A percentile compares a stretch with the other conserved stretches of the same genome.
These are phyloP conservation scores for Myotis davidii DNA, from an alignment of 2,113 vertebrate genomes.

Conservation along the genomic window DNA sequence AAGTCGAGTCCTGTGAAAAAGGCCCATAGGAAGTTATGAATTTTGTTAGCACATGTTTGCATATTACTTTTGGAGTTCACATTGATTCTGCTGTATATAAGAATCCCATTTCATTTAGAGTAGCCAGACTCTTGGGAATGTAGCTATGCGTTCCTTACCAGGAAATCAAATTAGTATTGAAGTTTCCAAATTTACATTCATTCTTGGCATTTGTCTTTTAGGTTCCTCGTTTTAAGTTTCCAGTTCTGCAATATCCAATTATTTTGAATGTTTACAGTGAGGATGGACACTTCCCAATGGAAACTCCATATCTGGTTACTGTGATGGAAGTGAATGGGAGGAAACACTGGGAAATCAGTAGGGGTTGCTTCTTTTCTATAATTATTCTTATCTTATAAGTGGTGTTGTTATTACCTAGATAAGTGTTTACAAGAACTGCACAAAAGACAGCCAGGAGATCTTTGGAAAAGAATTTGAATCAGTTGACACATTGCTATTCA, in stretches of 20 bases:
- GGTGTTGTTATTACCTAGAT: not conserved
- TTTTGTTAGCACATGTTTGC: not conserved
- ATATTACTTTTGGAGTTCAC: not conserved
- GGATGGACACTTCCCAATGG: not conserved
- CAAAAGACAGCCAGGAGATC: not conserved
- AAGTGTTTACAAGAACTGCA: not conserved
- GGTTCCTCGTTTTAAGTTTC: constrained; percentile 78
- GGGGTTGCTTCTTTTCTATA: constrained; percentile 4
- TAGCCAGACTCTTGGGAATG: not conserved
- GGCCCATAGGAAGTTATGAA: not conserved
- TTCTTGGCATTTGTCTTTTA: constrained; percentile 65
- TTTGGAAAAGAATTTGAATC: not conserved
- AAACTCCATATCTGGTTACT: constrained; percentile 65
- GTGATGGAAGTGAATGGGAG: constrained; percentile 73
- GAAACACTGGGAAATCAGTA: constrained; percentile 74
- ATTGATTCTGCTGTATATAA: not conserved
- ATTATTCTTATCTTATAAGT: not conserved
- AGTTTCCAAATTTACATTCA: not conserved
- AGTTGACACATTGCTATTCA: not conserved
- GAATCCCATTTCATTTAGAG: constrained; percentile 12
- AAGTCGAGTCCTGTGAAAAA: not conserved
- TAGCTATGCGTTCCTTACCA: not conserved
- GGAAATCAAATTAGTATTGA: constrained; percentile 5
- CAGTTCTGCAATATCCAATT: constrained; percentile 67
- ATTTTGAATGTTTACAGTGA: constrained; percentile 50